Conservation (phyloP, 2,797 vertebrate species). For the Dryobates pubescens region DNA sequence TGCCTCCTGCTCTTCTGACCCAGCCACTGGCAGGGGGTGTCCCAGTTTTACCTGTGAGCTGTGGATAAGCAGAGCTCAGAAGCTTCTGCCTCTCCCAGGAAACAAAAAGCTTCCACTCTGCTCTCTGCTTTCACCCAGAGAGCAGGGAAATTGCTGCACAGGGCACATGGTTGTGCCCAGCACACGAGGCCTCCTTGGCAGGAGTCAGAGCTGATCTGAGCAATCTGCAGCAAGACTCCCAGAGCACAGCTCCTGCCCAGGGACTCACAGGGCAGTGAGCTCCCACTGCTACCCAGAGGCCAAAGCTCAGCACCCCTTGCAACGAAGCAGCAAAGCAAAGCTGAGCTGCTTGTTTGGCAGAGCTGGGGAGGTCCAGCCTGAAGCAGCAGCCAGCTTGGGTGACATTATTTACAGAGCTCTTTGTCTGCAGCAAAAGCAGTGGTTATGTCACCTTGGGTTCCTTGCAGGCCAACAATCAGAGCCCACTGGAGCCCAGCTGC, state of each 20-base stretch:
- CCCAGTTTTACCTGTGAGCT: background rate
- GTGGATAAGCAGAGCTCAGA: too few species aligned
- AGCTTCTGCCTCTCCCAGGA: background rate
- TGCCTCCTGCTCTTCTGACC: background rate
- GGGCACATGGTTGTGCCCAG: slow-evolving; percentile 11
- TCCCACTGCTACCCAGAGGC: background rate
- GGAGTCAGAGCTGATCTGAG: background rate
- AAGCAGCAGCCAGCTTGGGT: background rate
- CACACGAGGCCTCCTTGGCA: slow-evolving; percentile 6
- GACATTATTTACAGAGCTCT: background rate
- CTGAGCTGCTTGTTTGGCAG: background rate
- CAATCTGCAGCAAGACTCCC: slow-evolving; percentile 8
- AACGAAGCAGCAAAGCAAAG: slow-evolving; percentile 2
- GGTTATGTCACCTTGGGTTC: background rate
- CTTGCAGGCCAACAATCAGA: background rate
- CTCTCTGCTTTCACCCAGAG: background rate
- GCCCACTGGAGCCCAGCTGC: background rate
- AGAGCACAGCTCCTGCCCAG: slow-evolving; percentile 15
- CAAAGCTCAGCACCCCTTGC: background rate
- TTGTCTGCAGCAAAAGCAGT: background rate
- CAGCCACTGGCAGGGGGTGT: background rate
- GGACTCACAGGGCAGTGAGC: background rate
- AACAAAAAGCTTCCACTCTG: slow-evolving; percentile 3
- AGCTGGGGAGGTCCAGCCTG: background rate
- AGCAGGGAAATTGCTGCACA: slow-evolving; percentile 20